Percentiles rank a stretch among this genome's conserved stretches.
These are phyloP conservation scores for Ceratosolen fusciceps DNA, from an alignment of 1,140 invertebrate species.

Conservation along the genomic window DNA sequence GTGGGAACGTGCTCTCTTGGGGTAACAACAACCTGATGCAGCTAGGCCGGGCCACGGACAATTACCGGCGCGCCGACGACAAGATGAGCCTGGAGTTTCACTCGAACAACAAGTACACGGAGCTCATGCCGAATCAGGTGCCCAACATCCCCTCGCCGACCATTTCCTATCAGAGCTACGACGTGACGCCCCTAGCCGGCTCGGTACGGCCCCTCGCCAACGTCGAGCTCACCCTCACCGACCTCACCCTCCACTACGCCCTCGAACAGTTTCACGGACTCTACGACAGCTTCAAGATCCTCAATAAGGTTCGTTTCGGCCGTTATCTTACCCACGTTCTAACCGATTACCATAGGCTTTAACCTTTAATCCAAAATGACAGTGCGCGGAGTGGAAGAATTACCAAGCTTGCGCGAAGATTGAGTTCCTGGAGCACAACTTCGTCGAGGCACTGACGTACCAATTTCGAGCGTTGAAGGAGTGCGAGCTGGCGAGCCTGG, in stretches of 20 bases:
- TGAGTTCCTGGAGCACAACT: constrained; percentile 67
- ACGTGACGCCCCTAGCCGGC: constrained; percentile 61
- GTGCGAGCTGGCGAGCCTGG: constrained; percentile 49
- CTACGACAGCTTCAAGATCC: constrained; percentile 71
- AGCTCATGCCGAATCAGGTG: constrained; percentile 68
- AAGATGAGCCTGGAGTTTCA: constrained; percentile 64
- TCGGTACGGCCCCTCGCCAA: constrained; percentile 58
- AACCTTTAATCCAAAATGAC: not conserved
- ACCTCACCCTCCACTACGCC: constrained; percentile 72
- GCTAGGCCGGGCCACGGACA: constrained; percentile 62
- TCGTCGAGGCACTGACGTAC: constrained; percentile 64
- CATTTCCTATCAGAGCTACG: constrained; percentile 67
- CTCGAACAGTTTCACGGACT: constrained; percentile 73
- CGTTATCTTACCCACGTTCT: no score
- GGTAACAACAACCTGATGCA: constrained; percentile 66
- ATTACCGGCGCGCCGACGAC: constrained; percentile 57
- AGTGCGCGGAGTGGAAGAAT: constrained; percentile 67
- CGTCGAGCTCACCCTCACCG: constrained; percentile 61
- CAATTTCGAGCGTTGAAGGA: constrained; percentile 67
- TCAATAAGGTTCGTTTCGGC: constrained; percentile 67
- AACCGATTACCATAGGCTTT: not conserved
- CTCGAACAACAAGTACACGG: constrained; percentile 69
- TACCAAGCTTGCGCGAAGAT: constrained; percentile 71
- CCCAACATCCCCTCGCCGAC: constrained; percentile 66
- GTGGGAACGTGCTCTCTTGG: constrained; percentile 67